Evolutionary conservation across 2,888 invertebrate genomes (phyloP).

Genomic region (Pyrrhia umbra): DNA sequence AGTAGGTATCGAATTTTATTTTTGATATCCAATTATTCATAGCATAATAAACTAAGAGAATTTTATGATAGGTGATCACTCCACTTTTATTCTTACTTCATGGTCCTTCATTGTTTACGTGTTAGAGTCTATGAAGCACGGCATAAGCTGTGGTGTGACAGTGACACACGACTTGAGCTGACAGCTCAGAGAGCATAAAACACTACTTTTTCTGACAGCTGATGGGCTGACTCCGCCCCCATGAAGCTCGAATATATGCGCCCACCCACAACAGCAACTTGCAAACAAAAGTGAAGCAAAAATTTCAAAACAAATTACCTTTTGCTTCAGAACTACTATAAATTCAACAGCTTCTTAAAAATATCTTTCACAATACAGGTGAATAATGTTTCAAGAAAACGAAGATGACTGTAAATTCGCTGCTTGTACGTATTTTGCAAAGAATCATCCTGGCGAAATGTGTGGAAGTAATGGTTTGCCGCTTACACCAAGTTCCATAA

Average conservation of each 20-base stretch:
- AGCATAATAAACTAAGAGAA: too few relatives aligned
- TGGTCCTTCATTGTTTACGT: too few relatives aligned
- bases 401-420: constrained; percentile 91
- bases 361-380: neutral
- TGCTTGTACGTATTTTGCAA: constrained; percentile 97
- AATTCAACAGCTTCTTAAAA: neutral
- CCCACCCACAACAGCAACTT: neutral
- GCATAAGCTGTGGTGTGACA: too few relatives aligned
- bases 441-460: constrained; percentile 96
- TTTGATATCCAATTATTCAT: too few relatives aligned
- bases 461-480: constrained; percentile 99
- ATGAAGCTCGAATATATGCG: too few relatives aligned
- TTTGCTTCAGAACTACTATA: neutral
- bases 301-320: constrained; percentile 27
- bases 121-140: too few relatives aligned
- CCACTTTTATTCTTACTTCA: too few relatives aligned
- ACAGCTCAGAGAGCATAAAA: too few relatives aligned
- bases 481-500: constrained; percentile 98
- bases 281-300: neutral
- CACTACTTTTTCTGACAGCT: too few relatives aligned
- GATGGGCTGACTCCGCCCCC: neutral
- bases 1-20: too few relatives aligned
- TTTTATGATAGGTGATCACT: too few relatives aligned
- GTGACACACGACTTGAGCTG: too few relatives aligned
- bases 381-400: constrained; percentile 69